phyloP scores from a whole-genome alignment of 2,888 invertebrate genomes.

The Tribolium freemani region DNA sequence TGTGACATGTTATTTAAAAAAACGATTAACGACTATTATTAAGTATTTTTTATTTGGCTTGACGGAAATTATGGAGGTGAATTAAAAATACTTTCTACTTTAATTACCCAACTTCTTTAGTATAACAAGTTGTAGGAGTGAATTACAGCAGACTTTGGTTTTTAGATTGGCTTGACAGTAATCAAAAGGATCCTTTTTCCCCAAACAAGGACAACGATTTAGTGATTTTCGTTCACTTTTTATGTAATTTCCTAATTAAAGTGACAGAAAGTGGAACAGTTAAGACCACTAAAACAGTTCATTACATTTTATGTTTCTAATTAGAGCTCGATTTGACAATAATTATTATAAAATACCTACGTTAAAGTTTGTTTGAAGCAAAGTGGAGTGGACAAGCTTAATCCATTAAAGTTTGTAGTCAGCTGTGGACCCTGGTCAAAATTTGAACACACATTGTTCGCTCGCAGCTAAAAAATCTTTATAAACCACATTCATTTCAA shows the following conservation, averaged over 20 bases:
- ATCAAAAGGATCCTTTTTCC: not conserved
- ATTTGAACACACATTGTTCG: not conserved
- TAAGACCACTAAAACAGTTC: not conserved
- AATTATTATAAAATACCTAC: not conserved
- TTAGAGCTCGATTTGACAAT: not conserved
- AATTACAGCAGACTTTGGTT: not conserved
- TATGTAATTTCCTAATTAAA: not conserved
- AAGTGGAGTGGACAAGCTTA: not conserved
- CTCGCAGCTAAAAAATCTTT: not conserved
- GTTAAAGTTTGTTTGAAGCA: not conserved
- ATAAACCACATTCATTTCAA: not conserved
- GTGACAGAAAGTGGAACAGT: not conserved
- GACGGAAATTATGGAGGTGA: not conserved
- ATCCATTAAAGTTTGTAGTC: not conserved
- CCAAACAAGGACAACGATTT: not conserved
- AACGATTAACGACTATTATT: not conserved
- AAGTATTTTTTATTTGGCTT: not conserved
- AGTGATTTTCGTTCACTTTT: not conserved
- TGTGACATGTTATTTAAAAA: not conserved
- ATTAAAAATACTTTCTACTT: slow-evolving; percentile 17
- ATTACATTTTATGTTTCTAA: not conserved
- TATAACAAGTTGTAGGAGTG: slow-evolving; percentile 3
- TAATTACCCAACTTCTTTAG: slow-evolving; percentile 16
- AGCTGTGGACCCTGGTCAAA: not conserved
- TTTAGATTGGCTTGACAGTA: not conserved